phyloP scores from a whole-genome alignment of 2,797 vertebrate species.

The Mormyrops attenuatus region DNA sequence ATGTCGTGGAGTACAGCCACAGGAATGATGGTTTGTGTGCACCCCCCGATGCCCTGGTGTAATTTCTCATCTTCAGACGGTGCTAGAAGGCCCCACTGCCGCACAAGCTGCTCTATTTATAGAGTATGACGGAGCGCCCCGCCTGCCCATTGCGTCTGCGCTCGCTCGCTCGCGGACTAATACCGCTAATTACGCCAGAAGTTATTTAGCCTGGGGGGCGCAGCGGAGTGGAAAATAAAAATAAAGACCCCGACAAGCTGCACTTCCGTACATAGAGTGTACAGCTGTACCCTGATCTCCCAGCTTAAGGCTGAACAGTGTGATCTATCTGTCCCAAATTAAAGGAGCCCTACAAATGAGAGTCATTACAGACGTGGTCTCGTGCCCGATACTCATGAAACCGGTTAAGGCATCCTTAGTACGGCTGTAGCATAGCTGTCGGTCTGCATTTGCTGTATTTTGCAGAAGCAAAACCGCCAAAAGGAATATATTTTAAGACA shows the following conservation, averaged over 20 bases:
- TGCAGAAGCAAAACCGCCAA: neutral
- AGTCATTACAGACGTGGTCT: neutral
- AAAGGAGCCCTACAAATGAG: neutral
- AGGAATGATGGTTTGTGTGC: neutral
- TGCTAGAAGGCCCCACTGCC: neutral
- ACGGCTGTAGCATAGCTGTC: neutral
- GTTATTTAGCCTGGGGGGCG: neutral
- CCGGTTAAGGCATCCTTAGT: neutral
- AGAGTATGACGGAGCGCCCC: neutral
- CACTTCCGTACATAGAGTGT: neutral
- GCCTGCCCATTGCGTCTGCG: neutral
- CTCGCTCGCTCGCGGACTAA: neutral
- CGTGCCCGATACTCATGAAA: neutral
- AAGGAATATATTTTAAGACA: neutral
- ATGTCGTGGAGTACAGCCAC: neutral
- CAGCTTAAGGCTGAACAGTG: neutral
- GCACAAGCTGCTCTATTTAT: neutral
- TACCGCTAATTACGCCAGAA: neutral
- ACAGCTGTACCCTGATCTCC: neutral
- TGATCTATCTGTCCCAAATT: neutral
- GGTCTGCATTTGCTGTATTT: neutral
- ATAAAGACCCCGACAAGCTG: neutral
- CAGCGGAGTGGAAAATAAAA: neutral
- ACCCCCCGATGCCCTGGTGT: neutral
- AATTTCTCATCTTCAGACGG: neutral